A percentile compares a stretch with the other conserved stretches of the same genome.
Evolutionary conservation across 2,113 vertebrate species (phyloP).

Genomic region (Vulpes vulpes): DNA sequence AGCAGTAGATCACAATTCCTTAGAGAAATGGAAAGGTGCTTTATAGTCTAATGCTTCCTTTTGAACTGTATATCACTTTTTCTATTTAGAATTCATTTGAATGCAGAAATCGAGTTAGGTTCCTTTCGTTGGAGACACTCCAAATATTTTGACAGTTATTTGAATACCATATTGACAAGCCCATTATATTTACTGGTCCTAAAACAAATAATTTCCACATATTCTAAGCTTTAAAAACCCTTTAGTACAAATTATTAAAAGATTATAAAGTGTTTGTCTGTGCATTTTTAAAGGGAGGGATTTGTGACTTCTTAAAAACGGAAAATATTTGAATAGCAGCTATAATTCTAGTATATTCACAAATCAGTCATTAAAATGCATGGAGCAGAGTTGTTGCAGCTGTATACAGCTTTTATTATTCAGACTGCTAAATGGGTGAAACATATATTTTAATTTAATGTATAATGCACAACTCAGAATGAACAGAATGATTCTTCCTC

Average conservation of each 20-base stretch:
- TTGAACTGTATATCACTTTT: conserved; percentile 88
- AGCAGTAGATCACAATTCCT: conserved; percentile 86
- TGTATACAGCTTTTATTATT: conserved; percentile 90
- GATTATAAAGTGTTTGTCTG: conserved; percentile 88
- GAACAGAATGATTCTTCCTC: conserved; percentile 61
- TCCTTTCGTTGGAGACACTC: conserved; percentile 86
- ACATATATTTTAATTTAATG: conserved; percentile 89
- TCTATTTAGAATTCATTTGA: conserved; percentile 87
- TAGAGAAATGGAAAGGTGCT: conserved; percentile 85
- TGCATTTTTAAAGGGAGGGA: conserved; percentile 85
- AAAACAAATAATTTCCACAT: conserved; percentile 89
- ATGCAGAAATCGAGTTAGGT: conserved; percentile 84
- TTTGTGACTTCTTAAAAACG: conserved; percentile 86
- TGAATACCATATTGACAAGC: conserved; percentile 88
- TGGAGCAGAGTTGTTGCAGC: conserved; percentile 85
- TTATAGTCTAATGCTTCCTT: conserved; percentile 87
- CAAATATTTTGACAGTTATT: conserved; percentile 90
- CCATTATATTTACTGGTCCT: conserved; percentile 86
- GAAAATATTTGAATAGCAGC: conserved; percentile 88
- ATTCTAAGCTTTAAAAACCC: conserved; percentile 85
- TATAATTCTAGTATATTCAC: conserved; percentile 87
- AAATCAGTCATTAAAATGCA: conserved; percentile 90
- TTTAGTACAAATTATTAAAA: conserved; percentile 89
- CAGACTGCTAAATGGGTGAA: conserved; percentile 87
- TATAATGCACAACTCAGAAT: conserved; percentile 84